Base-by-base conservation (phyloP, 2,888 invertebrate genomes). In the Stomorhina lunata region DNA sequence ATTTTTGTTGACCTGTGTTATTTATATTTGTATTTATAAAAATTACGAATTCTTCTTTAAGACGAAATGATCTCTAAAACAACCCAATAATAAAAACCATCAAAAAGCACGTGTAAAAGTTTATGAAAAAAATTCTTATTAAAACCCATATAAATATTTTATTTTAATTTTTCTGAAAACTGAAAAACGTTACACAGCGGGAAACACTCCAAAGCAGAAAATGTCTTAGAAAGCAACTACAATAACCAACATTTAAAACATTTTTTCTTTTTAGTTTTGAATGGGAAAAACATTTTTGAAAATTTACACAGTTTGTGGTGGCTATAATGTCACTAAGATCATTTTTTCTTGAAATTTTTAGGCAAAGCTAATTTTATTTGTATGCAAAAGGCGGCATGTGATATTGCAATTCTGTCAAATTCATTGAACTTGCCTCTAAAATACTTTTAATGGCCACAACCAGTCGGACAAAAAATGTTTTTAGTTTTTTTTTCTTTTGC, bases 371-470 rank as follows among this genome's bases (percentile, higher is more conserved):
- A 66, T 73, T 77, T 59, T 48, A 59, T 57, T 78, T 72, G n/a
- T 9, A 22, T 37, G 25, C 63, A 55, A 59, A 45, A 71, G 78
- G 53, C 68, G 48, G 50, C 59, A 40, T 65, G 57, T 45, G 15
- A 57, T 75, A 75, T 75, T 69, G 82, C 75, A 71, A 53, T 75
- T 71, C 75, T 71, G 75, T 76, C 72, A 76, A 79, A 82, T 82
- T 82, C 79, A 79, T 82, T 82, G 82, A 82, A 82, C 79, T 82
- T 71, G 71, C 71, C 57, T 80, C 25, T 57, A 80, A 75, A 72
- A 79, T 72, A 59, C 71, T 69, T 75, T 72, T 66, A 79, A 82
- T 82, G 50, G 75, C 82, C 76, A 43, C 57, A 45, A 55, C 43
- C 75, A 69, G 34, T n/a, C 29, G 27, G 29, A 43, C 48, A 20